phyloP scores from a whole-genome alignment of 1,140 invertebrate genomes.

The Lycorma delicatula region DNA sequence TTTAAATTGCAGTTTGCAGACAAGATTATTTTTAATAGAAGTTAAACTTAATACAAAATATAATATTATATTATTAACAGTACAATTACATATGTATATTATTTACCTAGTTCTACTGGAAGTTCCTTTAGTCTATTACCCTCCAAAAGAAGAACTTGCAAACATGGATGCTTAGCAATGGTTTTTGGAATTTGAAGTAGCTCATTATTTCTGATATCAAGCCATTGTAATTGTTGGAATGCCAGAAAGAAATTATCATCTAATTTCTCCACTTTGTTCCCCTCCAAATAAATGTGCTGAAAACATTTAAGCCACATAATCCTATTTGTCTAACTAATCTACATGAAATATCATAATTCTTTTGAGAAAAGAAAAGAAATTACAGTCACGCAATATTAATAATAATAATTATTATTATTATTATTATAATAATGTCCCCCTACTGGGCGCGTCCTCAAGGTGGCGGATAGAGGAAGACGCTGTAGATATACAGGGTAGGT shows the following conservation, averaged over 20 bases:
- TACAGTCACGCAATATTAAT: no score
- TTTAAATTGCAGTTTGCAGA: neutral
- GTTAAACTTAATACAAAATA: neutral
- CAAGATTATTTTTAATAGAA: neutral
- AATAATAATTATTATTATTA: no score
- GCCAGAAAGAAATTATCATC: slow-evolving; percentile 43
- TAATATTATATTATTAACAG: neutral
- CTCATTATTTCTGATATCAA: slow-evolving; percentile 48
- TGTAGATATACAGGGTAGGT: no score
- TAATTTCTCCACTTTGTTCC: slow-evolving; percentile 41
- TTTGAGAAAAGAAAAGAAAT: no score
- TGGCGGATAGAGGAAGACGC: no score
- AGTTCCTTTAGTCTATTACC: slow-evolving; percentile 45
- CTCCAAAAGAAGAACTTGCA: slow-evolving; percentile 47
- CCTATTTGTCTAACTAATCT: no score
- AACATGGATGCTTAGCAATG: slow-evolving; percentile 41
- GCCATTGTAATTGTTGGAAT: slow-evolving; percentile 43
- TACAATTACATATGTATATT: neutral
- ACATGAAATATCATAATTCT: no score
- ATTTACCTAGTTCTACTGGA: slow-evolving; percentile 46
- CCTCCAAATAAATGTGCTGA: slow-evolving; percentile 47
- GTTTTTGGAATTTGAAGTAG: slow-evolving; percentile 41
- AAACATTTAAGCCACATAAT: no score
- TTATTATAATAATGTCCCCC: no score
- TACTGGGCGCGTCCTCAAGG: no score